Percentiles rank a stretch among this genome's conserved stretches.
These are phyloP conservation scores for Argyra leucocephala DNA, from an alignment of 2,888 invertebrate genomes.

Conservation along the genomic window DNA sequence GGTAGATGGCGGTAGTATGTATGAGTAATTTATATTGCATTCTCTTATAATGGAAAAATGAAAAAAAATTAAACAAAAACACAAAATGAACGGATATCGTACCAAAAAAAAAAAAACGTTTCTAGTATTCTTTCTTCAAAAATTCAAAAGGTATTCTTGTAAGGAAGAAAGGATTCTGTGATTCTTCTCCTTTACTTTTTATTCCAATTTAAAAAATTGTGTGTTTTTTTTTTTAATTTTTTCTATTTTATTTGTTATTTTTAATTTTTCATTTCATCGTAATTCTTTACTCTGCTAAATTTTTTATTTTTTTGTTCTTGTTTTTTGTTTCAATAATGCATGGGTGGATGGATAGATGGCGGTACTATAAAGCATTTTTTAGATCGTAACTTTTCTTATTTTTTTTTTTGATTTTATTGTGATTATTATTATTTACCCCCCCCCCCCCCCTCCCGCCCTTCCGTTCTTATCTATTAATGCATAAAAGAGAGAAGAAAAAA, in stretches of 20 bases:
- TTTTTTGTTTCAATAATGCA: neutral
- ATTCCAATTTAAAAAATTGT: too few species aligned
- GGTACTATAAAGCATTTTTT: neutral
- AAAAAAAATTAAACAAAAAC: neutral
- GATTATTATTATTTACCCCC: too few species aligned
- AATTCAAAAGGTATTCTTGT: slow-evolving; percentile 3
- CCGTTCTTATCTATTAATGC: too few species aligned
- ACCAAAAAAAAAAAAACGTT: neutral
- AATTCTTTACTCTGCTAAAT: neutral
- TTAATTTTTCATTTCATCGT: slow-evolving; percentile 6
- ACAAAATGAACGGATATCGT: neutral
- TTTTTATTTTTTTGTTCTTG: neutral
- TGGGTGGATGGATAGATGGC: slow-evolving; percentile 6
- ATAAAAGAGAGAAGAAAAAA: too few species aligned
- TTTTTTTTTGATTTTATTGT: too few species aligned
- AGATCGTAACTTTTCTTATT: too few species aligned
- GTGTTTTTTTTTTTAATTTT: neutral
- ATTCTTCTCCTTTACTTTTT: neutral
- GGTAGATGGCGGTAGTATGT: slow-evolving; percentile 1
- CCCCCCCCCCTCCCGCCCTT: too few species aligned
- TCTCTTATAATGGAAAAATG: neutral
- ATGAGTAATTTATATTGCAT: slow-evolving; percentile 6
- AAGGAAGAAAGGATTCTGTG: neutral
- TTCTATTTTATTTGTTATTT: neutral
- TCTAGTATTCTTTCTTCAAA: neutral